Base-by-base conservation (phyloP, 23 tunicate genomes). In the Styela clava region DNA sequence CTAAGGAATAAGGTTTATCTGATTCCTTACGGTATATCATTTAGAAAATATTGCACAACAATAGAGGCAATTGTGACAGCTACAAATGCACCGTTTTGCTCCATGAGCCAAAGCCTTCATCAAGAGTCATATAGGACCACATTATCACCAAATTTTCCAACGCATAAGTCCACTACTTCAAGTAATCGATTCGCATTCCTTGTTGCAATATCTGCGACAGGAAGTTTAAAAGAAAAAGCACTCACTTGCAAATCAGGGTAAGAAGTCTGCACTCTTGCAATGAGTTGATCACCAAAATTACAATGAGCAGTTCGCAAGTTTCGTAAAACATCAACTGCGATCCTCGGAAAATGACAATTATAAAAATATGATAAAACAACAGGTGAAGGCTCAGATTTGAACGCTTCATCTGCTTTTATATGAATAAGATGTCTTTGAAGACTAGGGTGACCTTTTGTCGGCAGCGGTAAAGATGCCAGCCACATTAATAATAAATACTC, bases 301-400 rank as follows among this genome's bases (percentile, higher is more conserved):
- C 97, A 92, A 35, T 73, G 84, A 61, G 87, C 78, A 3, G 85
- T n/a, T 27, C 70, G 77, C 33, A 80, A 74, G 36, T 78, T 29
- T 24, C 91, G 85, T 36, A 92, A 74, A 26, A 83, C 80, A 25
- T 67, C 86, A 26, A 92, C 79, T 67, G 85, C 97, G 79, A 83
- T 86, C 1, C 74, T 16, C 0, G 98, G 98, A 35, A 93, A 93
- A 64, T 93, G 98, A 61, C 98, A 93, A 74, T 93, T 87, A 86
- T 93, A 83, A 68, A 93, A 79, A 62, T 87, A 93, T 5, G 84
- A 72, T 21, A 84, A 0, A 36, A 88, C 91, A 29, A 79, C 93
- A 29, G 68, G 51, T 51, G 84, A 44, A 0, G 81, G 81, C 44
- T 84, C 78, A 34, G 74, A 69, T 2, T 69, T 76, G 32, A 93